phyloP scores from a whole-genome alignment of 2,797 vertebrate species.

The Eidolon dupreanum region DNA sequence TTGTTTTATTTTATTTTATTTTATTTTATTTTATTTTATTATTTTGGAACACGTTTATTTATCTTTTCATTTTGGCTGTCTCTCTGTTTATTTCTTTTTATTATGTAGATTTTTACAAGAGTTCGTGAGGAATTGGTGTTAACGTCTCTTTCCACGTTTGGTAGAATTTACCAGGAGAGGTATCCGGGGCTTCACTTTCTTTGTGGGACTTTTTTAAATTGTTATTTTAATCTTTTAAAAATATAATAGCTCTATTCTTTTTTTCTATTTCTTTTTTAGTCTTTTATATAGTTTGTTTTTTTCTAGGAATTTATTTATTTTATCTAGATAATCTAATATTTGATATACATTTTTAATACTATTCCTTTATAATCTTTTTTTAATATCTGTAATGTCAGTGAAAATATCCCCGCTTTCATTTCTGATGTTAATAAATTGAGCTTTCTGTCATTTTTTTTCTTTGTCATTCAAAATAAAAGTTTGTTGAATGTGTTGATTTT shows the following conservation, averaged over 20 bases:
- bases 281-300: background rate
- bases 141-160: background rate
- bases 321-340: background rate
- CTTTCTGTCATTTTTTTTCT: background rate
- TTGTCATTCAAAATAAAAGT: no score
- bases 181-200: background rate
- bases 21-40: no score
- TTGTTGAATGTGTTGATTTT: no score
- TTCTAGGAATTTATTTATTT: background rate
- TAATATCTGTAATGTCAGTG: background rate
- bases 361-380: background rate
- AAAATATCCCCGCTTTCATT: background rate
- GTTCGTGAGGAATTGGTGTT: background rate
- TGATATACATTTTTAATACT: background rate
- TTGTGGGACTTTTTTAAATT: background rate
- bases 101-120: background rate
- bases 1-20: no score
- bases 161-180: background rate
- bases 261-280: background rate
- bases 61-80: no score
- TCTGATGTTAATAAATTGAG: background rate
- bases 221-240: background rate
- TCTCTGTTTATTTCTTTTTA: no score
- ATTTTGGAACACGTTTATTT: no score
- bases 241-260: background rate